phyloP scores from a whole-genome alignment of 2,888 invertebrate genomes.

The Nymphalis urticae region DNA sequence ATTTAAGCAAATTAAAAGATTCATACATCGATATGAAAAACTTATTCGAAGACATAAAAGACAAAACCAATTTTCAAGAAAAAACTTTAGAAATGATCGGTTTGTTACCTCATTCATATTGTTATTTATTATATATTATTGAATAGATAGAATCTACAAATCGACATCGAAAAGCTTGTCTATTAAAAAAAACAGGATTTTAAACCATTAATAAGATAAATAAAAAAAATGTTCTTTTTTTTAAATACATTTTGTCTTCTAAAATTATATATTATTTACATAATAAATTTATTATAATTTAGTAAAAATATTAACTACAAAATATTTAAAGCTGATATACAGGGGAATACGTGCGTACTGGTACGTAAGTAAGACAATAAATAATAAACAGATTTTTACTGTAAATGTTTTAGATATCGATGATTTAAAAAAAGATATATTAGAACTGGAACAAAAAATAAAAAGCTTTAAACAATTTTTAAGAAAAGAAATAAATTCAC shows the following conservation, averaged over 20 bases:
- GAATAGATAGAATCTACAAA: not conserved
- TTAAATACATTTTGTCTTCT: no score
- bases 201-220: no score
- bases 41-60: conserved; percentile 60
- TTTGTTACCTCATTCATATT: conserved; percentile 41
- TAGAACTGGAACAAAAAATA: conserved; percentile 61
- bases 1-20: conserved; percentile 48
- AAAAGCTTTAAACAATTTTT: conserved; percentile 53
- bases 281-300: no score
- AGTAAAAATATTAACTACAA: no score
- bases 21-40: conserved; percentile 51
- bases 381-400: no score
- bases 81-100: conserved; percentile 50
- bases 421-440: conserved; percentile 59
- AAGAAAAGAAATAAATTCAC: conserved; percentile 47
- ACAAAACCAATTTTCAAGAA: conserved; percentile 47
- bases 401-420: conserved; percentile 57
- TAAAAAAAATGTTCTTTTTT: no score
- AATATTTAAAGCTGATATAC: no score
- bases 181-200: no score
- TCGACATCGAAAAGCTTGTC: not conserved
- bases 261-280: no score
- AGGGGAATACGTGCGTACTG: no score
- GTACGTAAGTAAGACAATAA: no score
- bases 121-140: not conserved